Evolutionary conservation across 2,797 vertebrate species (phyloP).

Genomic region (Falco cherrug): DNA sequence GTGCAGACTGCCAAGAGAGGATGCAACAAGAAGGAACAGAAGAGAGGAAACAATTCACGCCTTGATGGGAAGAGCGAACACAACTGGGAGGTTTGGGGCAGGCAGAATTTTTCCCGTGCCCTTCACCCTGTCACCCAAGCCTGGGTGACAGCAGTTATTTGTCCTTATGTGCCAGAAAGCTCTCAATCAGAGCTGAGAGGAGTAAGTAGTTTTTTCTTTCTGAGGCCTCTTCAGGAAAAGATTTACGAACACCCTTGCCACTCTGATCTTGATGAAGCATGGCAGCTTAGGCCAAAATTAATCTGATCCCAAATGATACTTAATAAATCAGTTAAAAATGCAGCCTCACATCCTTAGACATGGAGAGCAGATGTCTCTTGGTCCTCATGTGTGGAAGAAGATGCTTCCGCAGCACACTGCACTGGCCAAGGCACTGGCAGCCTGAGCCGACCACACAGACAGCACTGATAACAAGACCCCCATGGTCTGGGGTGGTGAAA

Average conservation of each 20-base stretch:
- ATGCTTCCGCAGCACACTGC: background rate
- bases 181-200: background rate
- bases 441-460: no score
- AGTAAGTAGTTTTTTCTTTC: background rate
- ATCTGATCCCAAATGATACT: constrained; percentile 18
- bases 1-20: background rate
- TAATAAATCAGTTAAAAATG: constrained; percentile 26
- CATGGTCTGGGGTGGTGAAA: rapidly evolving
- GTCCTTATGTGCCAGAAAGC: background rate
- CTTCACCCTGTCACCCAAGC: background rate
- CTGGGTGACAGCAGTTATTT: background rate
- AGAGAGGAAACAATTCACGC: background rate
- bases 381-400: background rate
- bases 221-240: background rate
- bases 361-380: background rate
- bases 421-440: rapidly evolving
- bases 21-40: background rate
- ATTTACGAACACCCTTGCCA: background rate
- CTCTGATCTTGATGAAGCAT: background rate
- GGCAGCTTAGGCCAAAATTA: constrained; percentile 20
- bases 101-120: background rate
- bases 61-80: background rate
- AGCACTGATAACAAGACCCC: background rate
- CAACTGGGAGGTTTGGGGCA: background rate
- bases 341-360: background rate